Base-by-base conservation (phyloP, 2,888 invertebrate species). In the Pammene fasciana region DNA sequence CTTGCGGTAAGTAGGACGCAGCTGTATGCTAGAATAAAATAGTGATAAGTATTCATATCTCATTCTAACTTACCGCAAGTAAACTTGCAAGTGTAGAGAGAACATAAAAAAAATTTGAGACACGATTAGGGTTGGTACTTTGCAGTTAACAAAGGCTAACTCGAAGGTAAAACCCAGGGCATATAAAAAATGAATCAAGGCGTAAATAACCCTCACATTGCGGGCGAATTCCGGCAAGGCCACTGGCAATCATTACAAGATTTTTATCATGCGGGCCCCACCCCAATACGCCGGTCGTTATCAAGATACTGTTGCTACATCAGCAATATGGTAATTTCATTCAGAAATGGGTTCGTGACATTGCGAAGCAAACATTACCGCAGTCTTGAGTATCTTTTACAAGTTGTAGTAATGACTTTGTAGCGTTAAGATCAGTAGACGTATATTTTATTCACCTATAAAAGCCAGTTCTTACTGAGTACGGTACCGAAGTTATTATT, bases 161-260 rank as follows among this genome's bases (percentile, higher is more conserved):
- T 41, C 7, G 18, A 41, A 57, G n/a, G n/a, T 34, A 14, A 60
- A 48, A 26, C 43, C 8, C 36, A 36, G 60, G 36, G 3, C 16
- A 36, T 18, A 50, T 50, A n/a, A 26, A 41, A 60, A 57, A 62
- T 50, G 8, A 41, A 48, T 62, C 26, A 26, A 16, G 46, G 16
- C 41, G 56, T 62, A 55, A 62, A 48, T 52, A 57, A 14, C 8
- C 7, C 43, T n/a, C 16, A 38, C 38, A 54, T 56, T 67, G 34
- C 16, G 50, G 67, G 61, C 13, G 43, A 50, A 55, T 54, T 56
- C 62, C 48, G 7, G 6, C 65, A 45, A 64, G 68, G 68, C 62
- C 54, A 14, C 46, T n/a, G 48, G 59, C 54, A 34, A 56, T 62
- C 55, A 64, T 68, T 68, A 68, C 26, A 16, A 41, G 68, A 68